Percentiles rank a stretch among this genome's conserved stretches.
Evolutionary conservation across 2,797 vertebrate genomes (phyloP).

Genomic region (Clarias pachynema): DNA sequence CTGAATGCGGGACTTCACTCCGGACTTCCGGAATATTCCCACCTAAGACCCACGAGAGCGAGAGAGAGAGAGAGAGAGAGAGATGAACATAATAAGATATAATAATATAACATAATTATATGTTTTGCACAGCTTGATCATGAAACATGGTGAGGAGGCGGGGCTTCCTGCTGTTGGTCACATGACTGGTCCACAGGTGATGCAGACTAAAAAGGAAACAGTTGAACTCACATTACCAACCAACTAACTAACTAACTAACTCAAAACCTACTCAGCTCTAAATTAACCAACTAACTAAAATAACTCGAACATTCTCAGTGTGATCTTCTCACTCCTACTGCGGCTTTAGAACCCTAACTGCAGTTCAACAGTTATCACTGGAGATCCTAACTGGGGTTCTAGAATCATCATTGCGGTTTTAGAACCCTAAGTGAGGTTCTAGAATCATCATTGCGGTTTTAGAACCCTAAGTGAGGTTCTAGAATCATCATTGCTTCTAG

Average conservation of each 20-base stretch:
- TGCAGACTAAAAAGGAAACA: neutral
- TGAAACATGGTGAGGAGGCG: neutral
- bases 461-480: no score
- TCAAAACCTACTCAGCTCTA: neutral
- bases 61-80: neutral
- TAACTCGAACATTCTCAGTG: no score
- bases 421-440: neutral
- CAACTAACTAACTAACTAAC: neutral
- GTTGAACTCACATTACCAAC: neutral
- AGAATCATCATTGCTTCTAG: no score
- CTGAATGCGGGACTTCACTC: conserved; percentile 86
- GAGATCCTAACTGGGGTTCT: no score
- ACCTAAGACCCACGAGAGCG: conserved; percentile 67
- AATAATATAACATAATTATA: no score
- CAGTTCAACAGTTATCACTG: no score
- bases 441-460: neutral
- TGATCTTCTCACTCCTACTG: no score
- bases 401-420: no score
- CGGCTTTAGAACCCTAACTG: neutral
- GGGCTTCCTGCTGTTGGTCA: no score
- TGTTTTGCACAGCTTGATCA: neutral
- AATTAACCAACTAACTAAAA: neutral
- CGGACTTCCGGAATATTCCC: conserved; percentile 85
- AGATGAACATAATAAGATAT: no score
- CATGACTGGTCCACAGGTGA: neutral